Evolutionary conservation across 1,140 invertebrate species (phyloP), one percentile per base, ranked within the genome.

Genomic region (Choristoneura fumiferana): DNA sequence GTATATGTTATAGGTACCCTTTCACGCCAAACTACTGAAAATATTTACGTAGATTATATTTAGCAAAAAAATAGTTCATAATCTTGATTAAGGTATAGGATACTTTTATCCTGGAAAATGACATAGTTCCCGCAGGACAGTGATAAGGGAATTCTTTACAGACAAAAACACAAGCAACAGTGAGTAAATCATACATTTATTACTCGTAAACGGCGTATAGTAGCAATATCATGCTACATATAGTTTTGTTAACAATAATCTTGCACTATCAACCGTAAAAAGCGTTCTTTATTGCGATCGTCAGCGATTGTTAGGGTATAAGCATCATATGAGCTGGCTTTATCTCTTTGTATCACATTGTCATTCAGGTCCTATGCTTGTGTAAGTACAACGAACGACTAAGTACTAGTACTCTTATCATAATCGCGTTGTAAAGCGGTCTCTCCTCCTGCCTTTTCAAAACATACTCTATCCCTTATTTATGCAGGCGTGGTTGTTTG

Each of bases 321-420:
- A 33, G 1, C n/a, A 12, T 49, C 43, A 29, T 29, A 29, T 29
- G 22, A 29, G 6, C 22, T 29, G 6, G 22, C 2, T 29, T 29
- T 29, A 29, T 29, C 22, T 29, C 22, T 29, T 2, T 29, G 2
- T 29, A 29, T 29, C 22, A 49, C 22, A 49, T 49, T 49, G 43
- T 33, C 43, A 49, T 49, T 49, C 43, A 49, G 29, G 43, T 29
- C 22, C 43, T 49, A 49, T 12, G 9, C 43, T 8, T 4, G 18
- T 45, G 40, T 45, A 45, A 18, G 43, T 13, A 49, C 43, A 49
- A 49, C n/a, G 43, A 49, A 49, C 43, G 43, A 13, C 17, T 49
- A 49, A 49, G 43, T 14, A 49, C 43, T 49, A 49, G 40, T 33
- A n/a, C 43, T 49, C 43, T 49, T 49, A 49, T 49, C 43, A 49